Percentiles rank a stretch among this genome's conserved stretches.
Evolutionary conservation across 1,140 invertebrate genomes (phyloP).

Genomic region (Hyposmocoma kahamanoa): DNA sequence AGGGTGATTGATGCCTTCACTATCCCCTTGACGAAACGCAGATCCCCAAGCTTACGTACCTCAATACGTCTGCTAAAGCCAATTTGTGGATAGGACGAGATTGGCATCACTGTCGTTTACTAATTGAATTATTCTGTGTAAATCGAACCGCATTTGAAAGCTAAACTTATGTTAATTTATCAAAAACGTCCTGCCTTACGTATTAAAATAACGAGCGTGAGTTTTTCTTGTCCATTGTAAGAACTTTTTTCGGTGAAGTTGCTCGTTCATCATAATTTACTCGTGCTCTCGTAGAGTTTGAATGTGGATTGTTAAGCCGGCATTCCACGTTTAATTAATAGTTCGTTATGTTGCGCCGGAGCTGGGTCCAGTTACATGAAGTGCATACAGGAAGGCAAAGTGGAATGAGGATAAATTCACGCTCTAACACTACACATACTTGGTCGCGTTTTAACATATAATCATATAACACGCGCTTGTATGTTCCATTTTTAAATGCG

Average conservation of each 20-base stretch:
- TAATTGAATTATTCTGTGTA: no score
- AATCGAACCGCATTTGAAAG: no score
- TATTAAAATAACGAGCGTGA: no score
- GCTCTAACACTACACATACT: neutral
- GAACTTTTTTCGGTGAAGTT: no score
- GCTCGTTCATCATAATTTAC: neutral
- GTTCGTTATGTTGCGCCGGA: constrained; percentile 3
- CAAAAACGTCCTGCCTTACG: no score
- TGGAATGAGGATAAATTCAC: constrained; percentile 6
- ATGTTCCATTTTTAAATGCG: neutral
- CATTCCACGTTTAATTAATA: constrained; percentile 16
- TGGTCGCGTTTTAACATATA: neutral
- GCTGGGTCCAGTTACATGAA: neutral
- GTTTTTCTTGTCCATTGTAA: no score
- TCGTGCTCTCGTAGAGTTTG: neutral
- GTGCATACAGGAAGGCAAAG: constrained; percentile 2
- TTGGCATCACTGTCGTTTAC: neutral
- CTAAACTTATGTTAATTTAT: no score
- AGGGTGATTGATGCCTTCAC: constrained; percentile 31
- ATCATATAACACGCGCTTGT: neutral
- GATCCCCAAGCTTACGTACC: constrained; percentile 11
- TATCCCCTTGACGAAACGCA: constrained; percentile 39
- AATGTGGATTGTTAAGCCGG: constrained; percentile 2
- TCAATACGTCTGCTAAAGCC: constrained; percentile 6
- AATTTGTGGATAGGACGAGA: constrained; percentile 12